A percentile compares a stretch with the other conserved stretches of the same genome.
phyloP scores from a whole-genome alignment of 2,888 invertebrate genomes.

The Ecliptopera silaceata region DNA sequence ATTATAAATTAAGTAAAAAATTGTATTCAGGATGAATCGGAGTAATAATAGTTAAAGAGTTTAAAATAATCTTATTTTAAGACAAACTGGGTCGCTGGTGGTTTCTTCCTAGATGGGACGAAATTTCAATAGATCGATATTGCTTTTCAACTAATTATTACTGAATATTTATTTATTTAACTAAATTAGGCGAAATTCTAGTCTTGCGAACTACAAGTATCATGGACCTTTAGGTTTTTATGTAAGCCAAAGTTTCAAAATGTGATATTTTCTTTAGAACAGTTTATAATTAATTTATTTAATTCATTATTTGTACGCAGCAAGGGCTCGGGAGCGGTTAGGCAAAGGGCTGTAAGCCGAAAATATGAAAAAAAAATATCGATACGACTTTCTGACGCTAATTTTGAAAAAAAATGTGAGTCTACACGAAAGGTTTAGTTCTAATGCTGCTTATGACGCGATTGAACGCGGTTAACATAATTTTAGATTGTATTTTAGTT shows the following conservation, averaged over 20 bases:
- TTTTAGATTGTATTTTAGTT: constrained; percentile 71
- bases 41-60: constrained; percentile 16
- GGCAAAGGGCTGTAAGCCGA: constrained; percentile 38
- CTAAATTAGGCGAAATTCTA: constrained; percentile 20
- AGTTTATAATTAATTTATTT: constrained; percentile 24
- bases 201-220: constrained; percentile 23
- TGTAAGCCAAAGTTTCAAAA: constrained; percentile 38
- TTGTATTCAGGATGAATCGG: constrained; percentile 3
- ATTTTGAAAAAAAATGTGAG: constrained; percentile 69
- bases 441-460: constrained; percentile 72
- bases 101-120: no score
- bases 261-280: constrained; percentile 41
- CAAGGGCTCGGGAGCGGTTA: constrained; percentile 33
- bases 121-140: no score
- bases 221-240: constrained; percentile 31
- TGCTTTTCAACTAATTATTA: constrained; percentile 14
- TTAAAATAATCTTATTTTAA: not conserved
- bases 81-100: no score
- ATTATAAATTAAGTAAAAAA: constrained; percentile 17
- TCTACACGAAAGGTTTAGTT: constrained; percentile 67
- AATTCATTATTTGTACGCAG: constrained; percentile 27
- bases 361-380: constrained; percentile 39
- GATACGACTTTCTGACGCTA: constrained; percentile 35
- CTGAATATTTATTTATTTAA: constrained; percentile 18
- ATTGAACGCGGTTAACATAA: constrained; percentile 54